These are phyloP conservation scores for Tamandua tetradactyla DNA, from an alignment of 2,797 vertebrate species.

Conservation along the genomic window DNA sequence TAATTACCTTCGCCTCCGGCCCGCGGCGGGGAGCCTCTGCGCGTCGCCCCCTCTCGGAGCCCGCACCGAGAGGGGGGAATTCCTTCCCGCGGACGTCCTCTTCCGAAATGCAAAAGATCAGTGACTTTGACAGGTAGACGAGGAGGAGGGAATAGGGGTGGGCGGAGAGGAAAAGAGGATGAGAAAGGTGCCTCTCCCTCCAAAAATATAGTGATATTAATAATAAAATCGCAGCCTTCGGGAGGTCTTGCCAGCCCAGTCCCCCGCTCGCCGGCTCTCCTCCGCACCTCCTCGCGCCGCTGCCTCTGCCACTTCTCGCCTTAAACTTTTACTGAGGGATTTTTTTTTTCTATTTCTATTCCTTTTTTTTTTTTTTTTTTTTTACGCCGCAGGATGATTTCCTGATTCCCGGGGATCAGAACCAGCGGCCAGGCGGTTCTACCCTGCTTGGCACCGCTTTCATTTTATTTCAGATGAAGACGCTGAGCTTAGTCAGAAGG, in stretches of 20 bases:
- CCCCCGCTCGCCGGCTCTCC: constrained; percentile 39
- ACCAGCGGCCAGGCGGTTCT: constrained; percentile 67
- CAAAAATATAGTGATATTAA: constrained; percentile 66
- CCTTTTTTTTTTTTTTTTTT: background rate
- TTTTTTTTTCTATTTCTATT: background rate
- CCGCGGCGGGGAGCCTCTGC: background rate
- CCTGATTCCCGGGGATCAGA: constrained; percentile 59
- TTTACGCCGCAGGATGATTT: constrained; percentile 50
- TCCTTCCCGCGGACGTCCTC: constrained; percentile 76
- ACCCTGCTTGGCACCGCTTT: constrained; percentile 61
- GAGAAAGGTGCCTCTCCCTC: constrained; percentile 75
- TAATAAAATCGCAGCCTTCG: constrained; percentile 40
- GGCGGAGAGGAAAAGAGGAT: constrained; percentile 71
- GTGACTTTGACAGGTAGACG: constrained; percentile 80
- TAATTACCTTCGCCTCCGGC: constrained; percentile 62
- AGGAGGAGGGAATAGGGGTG: constrained; percentile 69
- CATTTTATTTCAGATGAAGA: constrained; percentile 74
- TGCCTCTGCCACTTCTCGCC: constrained; percentile 70
- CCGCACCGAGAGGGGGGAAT: constrained; percentile 58
- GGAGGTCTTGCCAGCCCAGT: constrained; percentile 32
- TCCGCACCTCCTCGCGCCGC: constrained; percentile 50
- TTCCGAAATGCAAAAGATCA: constrained; percentile 78
- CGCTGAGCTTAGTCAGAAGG: constrained; percentile 78
- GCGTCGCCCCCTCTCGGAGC: constrained; percentile 64
- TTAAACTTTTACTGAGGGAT: constrained; percentile 77